These are phyloP conservation scores for Hucho hucho DNA, from an alignment of 2,113 vertebrate species.

Conservation along the genomic window DNA sequence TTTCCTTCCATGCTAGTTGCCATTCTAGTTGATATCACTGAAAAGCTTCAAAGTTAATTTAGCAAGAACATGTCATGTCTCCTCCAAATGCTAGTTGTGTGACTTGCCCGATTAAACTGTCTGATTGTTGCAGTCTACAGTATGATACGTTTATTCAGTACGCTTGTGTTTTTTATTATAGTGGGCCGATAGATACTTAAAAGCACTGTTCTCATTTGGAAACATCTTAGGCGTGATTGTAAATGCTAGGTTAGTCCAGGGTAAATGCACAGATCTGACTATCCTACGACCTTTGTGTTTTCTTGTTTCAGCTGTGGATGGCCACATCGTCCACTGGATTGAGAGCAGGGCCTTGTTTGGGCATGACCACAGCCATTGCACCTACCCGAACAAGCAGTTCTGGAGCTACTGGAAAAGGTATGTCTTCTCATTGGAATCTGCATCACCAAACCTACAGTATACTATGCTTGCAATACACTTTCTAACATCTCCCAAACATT, in stretches of 20 bases:
- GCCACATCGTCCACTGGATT: constrained; percentile 97
- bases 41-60: constrained; percentile 9
- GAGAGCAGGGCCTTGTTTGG: constrained; percentile 99
- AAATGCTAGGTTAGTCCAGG: background rate
- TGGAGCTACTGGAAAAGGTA: constrained; percentile 99
- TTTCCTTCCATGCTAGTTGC: background rate
- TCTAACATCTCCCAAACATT: too few relatives aligned
- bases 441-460: background rate
- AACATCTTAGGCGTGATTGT: background rate
- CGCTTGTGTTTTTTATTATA: background rate
- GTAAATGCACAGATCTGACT: background rate
- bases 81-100: constrained; percentile 15
- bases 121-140: constrained; percentile 1
- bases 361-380: constrained; percentile 92
- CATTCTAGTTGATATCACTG: constrained; percentile 17
- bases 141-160: background rate
- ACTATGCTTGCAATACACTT: background rate
- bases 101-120: constrained; percentile 2
- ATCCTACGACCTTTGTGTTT: constrained; percentile 20
- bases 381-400: constrained; percentile 96
- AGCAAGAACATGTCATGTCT: constrained; percentile 39
- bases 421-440: background rate
- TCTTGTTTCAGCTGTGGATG: constrained; percentile 85
- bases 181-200: background rate
- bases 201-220: background rate